phyloP scores from a whole-genome alignment of 2,888 invertebrate genomes.

The Serrognathus titanus region DNA sequence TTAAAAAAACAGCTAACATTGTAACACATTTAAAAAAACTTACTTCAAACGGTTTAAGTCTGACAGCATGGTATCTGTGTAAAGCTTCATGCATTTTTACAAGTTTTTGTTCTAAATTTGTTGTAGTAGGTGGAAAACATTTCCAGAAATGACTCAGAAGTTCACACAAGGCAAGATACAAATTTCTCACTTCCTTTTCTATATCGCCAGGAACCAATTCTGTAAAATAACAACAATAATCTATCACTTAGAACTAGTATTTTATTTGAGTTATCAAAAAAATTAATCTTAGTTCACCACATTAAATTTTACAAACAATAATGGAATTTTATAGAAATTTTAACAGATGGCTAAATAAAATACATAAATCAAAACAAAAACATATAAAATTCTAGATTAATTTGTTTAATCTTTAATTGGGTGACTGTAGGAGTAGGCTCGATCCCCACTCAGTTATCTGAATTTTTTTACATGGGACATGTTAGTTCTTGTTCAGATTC shows the following conservation, averaged over 20 bases:
- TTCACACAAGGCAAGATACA: slow-evolving; percentile 86
- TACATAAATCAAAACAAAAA: too few species aligned
- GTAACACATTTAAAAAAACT: slow-evolving; percentile 27
- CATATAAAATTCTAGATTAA: too few species aligned
- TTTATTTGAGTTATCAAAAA: too few species aligned
- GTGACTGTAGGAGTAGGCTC: too few species aligned
- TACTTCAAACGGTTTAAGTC: slow-evolving; percentile 82
- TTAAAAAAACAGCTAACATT: background rate
- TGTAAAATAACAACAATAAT: slow-evolving; percentile 44
- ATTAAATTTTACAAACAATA: too few species aligned
- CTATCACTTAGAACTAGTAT: background rate
- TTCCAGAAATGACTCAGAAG: slow-evolving; percentile 92
- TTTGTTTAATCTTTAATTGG: too few species aligned
- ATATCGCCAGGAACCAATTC: slow-evolving; percentile 82
- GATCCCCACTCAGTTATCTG: too few species aligned
- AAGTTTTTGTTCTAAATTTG: slow-evolving; percentile 73
- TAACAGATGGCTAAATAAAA: too few species aligned
- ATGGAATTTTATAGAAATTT: too few species aligned
- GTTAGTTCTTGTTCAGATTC: too few species aligned
- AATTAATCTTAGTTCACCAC: too few species aligned
- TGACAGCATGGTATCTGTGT: slow-evolving; percentile 81
- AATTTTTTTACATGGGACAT: too few species aligned
- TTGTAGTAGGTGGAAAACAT: slow-evolving; percentile 80
- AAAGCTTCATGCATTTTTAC: slow-evolving; percentile 87
- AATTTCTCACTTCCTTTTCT: slow-evolving; percentile 76